A percentile compares a stretch with the other conserved stretches of the same genome.
phyloP scores from a whole-genome alignment of 2,113 vertebrate genomes.

The Isichthys henryi region DNA sequence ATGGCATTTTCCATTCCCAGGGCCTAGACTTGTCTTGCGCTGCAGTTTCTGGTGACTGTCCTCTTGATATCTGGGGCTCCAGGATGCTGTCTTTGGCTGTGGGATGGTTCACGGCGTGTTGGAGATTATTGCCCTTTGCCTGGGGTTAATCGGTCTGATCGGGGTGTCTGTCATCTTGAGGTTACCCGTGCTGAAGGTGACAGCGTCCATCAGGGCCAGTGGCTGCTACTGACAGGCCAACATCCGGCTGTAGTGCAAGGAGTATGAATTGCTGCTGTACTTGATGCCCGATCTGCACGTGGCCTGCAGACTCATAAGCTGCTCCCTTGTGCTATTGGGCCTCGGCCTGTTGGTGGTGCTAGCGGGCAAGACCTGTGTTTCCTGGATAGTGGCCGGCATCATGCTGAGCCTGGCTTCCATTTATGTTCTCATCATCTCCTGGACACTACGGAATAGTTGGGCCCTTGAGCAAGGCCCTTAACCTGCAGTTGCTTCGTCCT shows the following conservation, averaged over 20 bases:
- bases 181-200: constrained; percentile 89
- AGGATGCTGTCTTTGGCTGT: constrained; percentile 48
- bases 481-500: too few relatives aligned
- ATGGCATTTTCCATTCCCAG: not conserved
- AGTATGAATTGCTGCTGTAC: constrained; percentile 73
- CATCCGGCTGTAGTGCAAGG: constrained; percentile 77
- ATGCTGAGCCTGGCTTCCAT: constrained; percentile 49
- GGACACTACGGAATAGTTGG: constrained; percentile 1
- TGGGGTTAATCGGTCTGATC: constrained; percentile 66
- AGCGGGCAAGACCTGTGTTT: constrained; percentile 54
- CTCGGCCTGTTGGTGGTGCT: constrained; percentile 58
- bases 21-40: not conserved
- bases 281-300: constrained; percentile 69
- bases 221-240: constrained; percentile 74
- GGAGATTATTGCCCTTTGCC: constrained; percentile 64
- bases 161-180: constrained; percentile 70
- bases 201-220: constrained; percentile 83
- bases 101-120: constrained; percentile 59
- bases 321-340: constrained; percentile 51
- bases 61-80: not conserved
- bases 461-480: too few relatives aligned
- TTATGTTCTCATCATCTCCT: constrained; percentile 47
- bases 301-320: constrained; percentile 77
- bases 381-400: constrained; percentile 51
- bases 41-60: not conserved